Conservation (phyloP, 2,888 invertebrate genomes). For the Phyllotreta cruciferae region DNA sequence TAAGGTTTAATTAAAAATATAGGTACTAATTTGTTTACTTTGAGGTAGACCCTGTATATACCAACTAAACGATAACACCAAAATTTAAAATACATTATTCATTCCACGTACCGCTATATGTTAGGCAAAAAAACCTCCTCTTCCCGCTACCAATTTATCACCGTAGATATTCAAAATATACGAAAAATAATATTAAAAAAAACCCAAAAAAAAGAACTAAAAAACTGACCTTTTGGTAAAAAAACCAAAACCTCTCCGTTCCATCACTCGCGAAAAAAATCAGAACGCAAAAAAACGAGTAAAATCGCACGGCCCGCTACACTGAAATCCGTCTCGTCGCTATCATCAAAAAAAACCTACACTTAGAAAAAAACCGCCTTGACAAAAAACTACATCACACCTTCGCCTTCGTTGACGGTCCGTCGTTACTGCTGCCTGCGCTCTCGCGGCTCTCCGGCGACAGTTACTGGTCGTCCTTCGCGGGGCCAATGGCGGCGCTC, state of each 20-base stretch:
- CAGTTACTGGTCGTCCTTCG: slow-evolving; percentile 55
- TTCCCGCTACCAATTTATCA: slow-evolving; percentile 27
- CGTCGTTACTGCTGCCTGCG: slow-evolving; percentile 31
- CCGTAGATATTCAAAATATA: slow-evolving; percentile 25
- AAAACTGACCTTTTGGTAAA: slow-evolving; percentile 81
- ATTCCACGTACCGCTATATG: slow-evolving; percentile 21
- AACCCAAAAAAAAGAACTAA: slow-evolving; percentile 61
- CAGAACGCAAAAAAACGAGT: slow-evolving; percentile 33
- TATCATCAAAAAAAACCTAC: slow-evolving; percentile 5
- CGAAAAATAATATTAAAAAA: slow-evolving; percentile 57
- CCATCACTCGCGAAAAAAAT: slow-evolving; percentile 67
- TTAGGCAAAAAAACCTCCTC: slow-evolving; percentile 19
- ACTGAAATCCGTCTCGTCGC: slow-evolving; percentile 8
- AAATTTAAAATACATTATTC: slow-evolving; percentile 11
- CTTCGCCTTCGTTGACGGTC: slow-evolving; percentile 27
- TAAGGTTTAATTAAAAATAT: too few relatives aligned
- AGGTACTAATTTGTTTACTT: background rate
- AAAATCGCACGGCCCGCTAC: slow-evolving; percentile 16
- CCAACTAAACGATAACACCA: background rate
- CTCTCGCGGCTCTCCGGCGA: slow-evolving; percentile 7
- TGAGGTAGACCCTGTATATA: slow-evolving; percentile 21
- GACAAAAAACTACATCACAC: slow-evolving; percentile 33
- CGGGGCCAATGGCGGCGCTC: slow-evolving; percentile 50
- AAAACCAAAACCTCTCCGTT: slow-evolving; percentile 81
- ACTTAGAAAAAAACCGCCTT: slow-evolving; percentile 24